Evolutionary conservation across 1,140 invertebrate genomes (phyloP).

Genomic region (Schmidtea mediterranea): DNA sequence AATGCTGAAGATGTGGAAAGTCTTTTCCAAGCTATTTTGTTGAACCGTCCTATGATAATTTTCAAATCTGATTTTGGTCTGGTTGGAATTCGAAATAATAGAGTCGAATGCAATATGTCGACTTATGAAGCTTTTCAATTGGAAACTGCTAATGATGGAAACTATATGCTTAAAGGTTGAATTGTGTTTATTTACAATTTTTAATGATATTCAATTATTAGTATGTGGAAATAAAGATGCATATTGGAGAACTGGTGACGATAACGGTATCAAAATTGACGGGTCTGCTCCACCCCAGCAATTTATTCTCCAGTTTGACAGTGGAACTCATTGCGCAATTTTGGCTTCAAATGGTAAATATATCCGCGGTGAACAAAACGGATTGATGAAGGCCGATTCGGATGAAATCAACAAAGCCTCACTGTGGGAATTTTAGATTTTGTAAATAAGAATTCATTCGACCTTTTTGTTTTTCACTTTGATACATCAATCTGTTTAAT

Average conservation of each 20-base stretch:
- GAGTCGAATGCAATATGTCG: slow-evolving; percentile 78
- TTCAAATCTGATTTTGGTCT: slow-evolving; percentile 81
- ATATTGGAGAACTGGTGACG: slow-evolving; percentile 50
- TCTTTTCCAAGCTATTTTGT: slow-evolving; percentile 37
- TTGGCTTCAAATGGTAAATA: slow-evolving; percentile 47
- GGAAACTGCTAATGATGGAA: slow-evolving; percentile 43
- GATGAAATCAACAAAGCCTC: slow-evolving; percentile 46
- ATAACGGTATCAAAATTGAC: slow-evolving; percentile 50
- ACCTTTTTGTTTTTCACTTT: slow-evolving; percentile 4
- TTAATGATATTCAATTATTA: neutral
- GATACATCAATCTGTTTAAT: neutral
- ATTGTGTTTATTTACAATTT: slow-evolving; percentile 7
- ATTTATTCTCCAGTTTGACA: slow-evolving; percentile 66
- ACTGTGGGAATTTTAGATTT: slow-evolving; percentile 46
- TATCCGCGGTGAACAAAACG: slow-evolving; percentile 70
- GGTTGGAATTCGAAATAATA: slow-evolving; percentile 58
- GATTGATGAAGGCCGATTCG: slow-evolving; percentile 53
- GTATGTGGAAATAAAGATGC: neutral
- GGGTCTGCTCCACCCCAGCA: slow-evolving; percentile 46
- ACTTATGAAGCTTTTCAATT: slow-evolving; percentile 70
- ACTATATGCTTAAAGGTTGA: slow-evolving; percentile 66
- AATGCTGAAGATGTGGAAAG: slow-evolving; percentile 49
- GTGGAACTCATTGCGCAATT: slow-evolving; percentile 65
- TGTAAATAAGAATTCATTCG: too few relatives aligned
- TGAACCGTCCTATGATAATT: slow-evolving; percentile 52